Conservation (phyloP, 2,113 vertebrate genomes). For the Ciconia stormi region DNA sequence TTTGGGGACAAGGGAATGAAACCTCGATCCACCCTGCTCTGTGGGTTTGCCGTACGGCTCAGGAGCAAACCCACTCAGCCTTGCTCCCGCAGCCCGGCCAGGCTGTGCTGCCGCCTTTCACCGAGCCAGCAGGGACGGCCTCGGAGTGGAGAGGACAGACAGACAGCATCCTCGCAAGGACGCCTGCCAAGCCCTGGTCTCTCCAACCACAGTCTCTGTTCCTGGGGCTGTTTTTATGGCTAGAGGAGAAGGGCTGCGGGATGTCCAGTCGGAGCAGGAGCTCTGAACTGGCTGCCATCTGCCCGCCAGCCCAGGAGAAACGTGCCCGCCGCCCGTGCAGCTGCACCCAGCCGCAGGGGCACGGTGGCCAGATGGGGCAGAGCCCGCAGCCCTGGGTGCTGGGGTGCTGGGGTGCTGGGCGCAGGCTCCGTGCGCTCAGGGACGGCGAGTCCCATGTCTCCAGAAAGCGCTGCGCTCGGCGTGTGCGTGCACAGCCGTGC, state of each 20-base stretch:
- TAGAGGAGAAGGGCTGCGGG: background rate
- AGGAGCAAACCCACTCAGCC: background rate
- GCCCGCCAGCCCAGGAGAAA: background rate
- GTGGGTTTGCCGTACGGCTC: background rate
- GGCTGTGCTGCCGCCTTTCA: background rate
- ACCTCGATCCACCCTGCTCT: background rate
- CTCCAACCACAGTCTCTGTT: background rate
- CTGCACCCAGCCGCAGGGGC: too few relatives aligned
- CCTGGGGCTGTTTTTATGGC: background rate
- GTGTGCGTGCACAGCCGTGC: too few relatives aligned
- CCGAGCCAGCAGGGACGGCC: background rate
- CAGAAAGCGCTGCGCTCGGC: background rate
- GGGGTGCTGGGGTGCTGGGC: background rate
- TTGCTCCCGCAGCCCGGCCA: background rate
- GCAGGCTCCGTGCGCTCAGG: accelerated
- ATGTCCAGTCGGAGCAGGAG: background rate
- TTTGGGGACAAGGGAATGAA: background rate
- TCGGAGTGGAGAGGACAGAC: background rate
- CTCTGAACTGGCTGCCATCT: background rate
- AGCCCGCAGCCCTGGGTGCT: background rate
- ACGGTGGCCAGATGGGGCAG: background rate
- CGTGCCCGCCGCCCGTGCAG: accelerated
- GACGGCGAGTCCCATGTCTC: background rate
- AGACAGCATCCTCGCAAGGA: background rate
- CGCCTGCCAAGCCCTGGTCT: accelerated